Evolutionary conservation across 2,113 vertebrate species (phyloP).

Genomic region (Forbesichthys papilliferus): DNA sequence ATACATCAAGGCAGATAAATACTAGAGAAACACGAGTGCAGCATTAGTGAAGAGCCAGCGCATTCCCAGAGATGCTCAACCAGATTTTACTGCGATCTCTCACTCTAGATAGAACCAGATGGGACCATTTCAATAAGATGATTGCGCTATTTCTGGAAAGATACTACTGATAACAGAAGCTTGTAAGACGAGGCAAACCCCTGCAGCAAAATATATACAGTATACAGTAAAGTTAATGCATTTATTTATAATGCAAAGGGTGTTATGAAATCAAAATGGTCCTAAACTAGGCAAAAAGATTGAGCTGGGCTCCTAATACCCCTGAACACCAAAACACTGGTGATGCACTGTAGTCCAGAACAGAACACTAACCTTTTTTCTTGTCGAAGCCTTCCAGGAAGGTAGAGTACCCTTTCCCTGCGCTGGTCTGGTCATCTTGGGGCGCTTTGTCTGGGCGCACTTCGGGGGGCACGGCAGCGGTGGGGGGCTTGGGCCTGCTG

Average conservation of each 20-base stretch:
- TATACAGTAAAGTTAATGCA: too few relatives aligned
- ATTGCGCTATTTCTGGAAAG: conserved; percentile 24
- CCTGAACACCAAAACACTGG: too few relatives aligned
- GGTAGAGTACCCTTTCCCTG: conserved; percentile 60
- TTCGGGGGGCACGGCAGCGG: conserved; percentile 70
- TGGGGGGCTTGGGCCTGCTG: conserved; percentile 75
- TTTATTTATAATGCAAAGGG: background rate
- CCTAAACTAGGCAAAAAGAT: too few relatives aligned
- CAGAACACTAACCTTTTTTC: conserved; percentile 83
- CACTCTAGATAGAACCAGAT: conserved; percentile 12
- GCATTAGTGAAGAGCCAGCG: background rate
- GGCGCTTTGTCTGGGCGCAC: conserved; percentile 62
- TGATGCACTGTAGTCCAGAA: background rate
- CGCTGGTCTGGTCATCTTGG: conserved; percentile 60
- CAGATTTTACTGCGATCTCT: background rate
- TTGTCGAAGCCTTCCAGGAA: conserved; percentile 64
- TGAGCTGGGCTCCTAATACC: too few relatives aligned
- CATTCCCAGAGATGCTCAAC: background rate
- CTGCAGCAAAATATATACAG: conserved; percentile 20
- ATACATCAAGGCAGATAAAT: conserved; percentile 9
- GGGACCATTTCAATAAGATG: conserved; percentile 30
- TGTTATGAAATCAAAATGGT: background rate
- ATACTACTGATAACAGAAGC: conserved; percentile 12
- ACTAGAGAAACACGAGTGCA: conserved; percentile 15
- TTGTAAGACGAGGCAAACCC: conserved; percentile 17